Evolutionary conservation across 2,113 vertebrate genomes (phyloP).

Genomic region (Nycticorax nycticorax): DNA sequence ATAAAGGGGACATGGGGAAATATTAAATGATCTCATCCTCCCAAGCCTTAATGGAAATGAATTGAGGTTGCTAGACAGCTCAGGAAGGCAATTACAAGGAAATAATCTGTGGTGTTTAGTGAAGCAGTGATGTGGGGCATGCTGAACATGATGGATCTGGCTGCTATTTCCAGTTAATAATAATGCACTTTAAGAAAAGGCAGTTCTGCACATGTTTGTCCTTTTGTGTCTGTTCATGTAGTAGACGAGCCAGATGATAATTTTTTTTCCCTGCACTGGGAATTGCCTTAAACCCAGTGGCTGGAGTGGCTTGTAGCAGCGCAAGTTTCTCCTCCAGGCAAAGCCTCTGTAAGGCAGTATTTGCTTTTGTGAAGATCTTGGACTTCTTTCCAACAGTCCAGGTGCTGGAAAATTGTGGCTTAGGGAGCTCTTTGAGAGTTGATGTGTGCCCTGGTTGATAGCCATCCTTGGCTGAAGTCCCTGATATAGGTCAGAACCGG

Average conservation of each 20-base stretch:
- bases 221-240: neutral
- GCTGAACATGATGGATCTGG: slow-evolving; percentile 66
- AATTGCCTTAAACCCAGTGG: neutral
- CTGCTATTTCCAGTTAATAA: slow-evolving; percentile 64
- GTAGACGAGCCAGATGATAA: neutral
- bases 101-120: slow-evolving; percentile 66
- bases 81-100: slow-evolving; percentile 68
- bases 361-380: slow-evolving; percentile 1
- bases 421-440: neutral
- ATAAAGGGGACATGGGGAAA: neutral
- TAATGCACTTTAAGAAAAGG: slow-evolving; percentile 34
- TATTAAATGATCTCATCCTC: slow-evolving; percentile 45
- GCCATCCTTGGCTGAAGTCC: neutral
- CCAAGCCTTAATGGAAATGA: slow-evolving; percentile 63
- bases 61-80: slow-evolving; percentile 53
- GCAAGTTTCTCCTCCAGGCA: neutral
- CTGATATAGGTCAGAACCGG: neutral
- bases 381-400: slow-evolving; percentile 11
- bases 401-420: neutral
- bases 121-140: slow-evolving; percentile 60
- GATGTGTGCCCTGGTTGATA: neutral
- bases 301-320: neutral
- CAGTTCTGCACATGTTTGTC: neutral
- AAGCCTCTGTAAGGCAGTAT: neutral
- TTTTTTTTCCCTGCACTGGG: neutral